phyloP scores from a whole-genome alignment of 2,113 vertebrate species.

The Aptenodytes patagonicus region DNA sequence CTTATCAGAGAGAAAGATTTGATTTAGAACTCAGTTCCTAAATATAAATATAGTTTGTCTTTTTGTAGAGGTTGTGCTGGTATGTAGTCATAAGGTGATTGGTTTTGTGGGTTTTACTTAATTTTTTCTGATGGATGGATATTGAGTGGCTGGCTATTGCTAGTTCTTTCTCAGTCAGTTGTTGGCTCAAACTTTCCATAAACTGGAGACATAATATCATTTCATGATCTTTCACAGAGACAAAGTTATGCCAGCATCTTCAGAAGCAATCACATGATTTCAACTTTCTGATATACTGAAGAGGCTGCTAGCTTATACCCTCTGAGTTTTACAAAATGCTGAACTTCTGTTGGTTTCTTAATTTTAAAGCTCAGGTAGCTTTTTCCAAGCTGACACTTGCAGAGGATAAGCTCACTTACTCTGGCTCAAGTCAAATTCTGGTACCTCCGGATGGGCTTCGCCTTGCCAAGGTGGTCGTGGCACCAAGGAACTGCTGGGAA shows the following conservation, averaged over 20 bases:
- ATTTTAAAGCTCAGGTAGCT: background rate
- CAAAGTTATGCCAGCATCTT: background rate
- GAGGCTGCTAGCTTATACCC: background rate
- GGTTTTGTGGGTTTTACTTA: background rate
- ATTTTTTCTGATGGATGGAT: background rate
- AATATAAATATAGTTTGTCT: background rate
- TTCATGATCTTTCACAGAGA: background rate
- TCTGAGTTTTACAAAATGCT: background rate
- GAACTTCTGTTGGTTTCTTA: background rate
- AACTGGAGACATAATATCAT: background rate
- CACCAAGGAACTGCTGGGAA: rapidly evolving
- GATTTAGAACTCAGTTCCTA: background rate
- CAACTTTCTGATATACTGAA: background rate
- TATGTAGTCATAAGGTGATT: background rate
- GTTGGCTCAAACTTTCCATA: background rate
- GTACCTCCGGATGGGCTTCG: background rate
- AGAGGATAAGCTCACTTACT: background rate
- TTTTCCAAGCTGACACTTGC: background rate
- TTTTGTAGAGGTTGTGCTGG: background rate
- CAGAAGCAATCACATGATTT: background rate
- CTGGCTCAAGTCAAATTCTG: background rate
- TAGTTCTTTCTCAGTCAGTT: background rate
- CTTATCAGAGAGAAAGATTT: background rate
- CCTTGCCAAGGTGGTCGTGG: background rate
- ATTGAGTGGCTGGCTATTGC: background rate